phyloP scores from a whole-genome alignment of 2,888 invertebrate species.

The Melinopterus prodromus region DNA sequence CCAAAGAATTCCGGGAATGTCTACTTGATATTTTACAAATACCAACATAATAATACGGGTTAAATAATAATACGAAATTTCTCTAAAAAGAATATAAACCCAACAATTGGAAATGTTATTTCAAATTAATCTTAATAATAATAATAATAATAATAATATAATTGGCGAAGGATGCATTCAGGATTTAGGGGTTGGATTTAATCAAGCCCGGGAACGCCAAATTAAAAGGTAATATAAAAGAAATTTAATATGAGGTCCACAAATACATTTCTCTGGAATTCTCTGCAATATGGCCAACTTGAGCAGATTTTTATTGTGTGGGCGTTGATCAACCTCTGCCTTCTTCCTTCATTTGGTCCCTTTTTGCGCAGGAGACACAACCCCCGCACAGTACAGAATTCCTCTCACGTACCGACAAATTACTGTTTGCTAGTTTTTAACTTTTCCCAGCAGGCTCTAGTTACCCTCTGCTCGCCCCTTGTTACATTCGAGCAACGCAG shows the following conservation, averaged over 20 bases:
- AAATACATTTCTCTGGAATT: background rate
- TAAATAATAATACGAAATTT: too few relatives aligned
- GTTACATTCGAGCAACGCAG: slow-evolving; percentile 6
- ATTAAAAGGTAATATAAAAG: too few relatives aligned
- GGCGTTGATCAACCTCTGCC: background rate
- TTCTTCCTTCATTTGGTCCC: background rate
- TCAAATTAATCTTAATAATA: too few relatives aligned
- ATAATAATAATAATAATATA: too few relatives aligned
- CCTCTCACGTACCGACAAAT: slow-evolving; percentile 17
- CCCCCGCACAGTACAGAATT: background rate
- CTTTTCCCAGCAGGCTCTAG: slow-evolving; percentile 16
- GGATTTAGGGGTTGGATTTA: too few relatives aligned
- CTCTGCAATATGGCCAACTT: background rate
- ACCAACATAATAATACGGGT: too few relatives aligned
- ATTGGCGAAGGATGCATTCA: too few relatives aligned
- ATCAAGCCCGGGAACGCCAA: too few relatives aligned
- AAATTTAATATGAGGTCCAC: background rate
- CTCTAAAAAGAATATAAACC: too few relatives aligned
- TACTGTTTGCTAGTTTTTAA: slow-evolving; percentile 25
- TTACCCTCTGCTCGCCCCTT: slow-evolving; percentile 1
- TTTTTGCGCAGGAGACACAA: slow-evolving; percentile 16
- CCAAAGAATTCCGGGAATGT: too few relatives aligned
- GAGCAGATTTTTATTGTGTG: background rate
- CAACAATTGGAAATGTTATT: too few relatives aligned
- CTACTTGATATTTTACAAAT: too few relatives aligned